Evolutionary conservation across 2,113 vertebrate species (phyloP).

Genomic region (Microcebus murinus): DNA sequence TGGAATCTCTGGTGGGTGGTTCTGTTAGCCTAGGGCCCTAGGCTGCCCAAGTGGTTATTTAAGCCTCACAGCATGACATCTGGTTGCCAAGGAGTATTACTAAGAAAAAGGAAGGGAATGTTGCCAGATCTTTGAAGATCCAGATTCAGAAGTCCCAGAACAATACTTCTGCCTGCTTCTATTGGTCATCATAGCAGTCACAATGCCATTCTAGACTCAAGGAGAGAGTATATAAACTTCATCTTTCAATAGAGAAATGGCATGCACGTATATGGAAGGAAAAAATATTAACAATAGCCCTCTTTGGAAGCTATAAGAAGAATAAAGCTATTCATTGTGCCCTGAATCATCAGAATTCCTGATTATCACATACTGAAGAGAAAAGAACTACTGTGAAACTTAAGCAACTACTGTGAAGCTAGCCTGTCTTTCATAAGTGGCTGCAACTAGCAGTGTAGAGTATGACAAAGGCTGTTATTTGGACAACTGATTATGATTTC

Average conservation of each 20-base stretch:
- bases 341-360: neutral
- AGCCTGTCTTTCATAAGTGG: neutral
- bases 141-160: neutral
- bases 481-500: constrained; percentile 54
- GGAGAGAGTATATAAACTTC: neutral
- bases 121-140: neutral
- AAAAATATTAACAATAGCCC: neutral
- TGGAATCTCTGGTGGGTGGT: neutral
- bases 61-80: neutral
- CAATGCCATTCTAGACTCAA: neutral
- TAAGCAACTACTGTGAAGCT: neutral
- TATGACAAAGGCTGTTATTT: constrained; percentile 47
- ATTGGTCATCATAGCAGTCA: neutral
- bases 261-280: fast-evolving
- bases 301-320: neutral
- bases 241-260: neutral
- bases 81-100: too few relatives aligned
- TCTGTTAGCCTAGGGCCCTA: fast-evolving
- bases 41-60: too few relatives aligned
- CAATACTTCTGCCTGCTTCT: fast-evolving
- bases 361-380: neutral
- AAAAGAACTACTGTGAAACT: neutral
- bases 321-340: neutral
- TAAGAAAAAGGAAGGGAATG: neutral
- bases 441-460: neutral